Evolutionary conservation across 2,888 invertebrate species (phyloP).

Genomic region (Phalangium opilio): DNA sequence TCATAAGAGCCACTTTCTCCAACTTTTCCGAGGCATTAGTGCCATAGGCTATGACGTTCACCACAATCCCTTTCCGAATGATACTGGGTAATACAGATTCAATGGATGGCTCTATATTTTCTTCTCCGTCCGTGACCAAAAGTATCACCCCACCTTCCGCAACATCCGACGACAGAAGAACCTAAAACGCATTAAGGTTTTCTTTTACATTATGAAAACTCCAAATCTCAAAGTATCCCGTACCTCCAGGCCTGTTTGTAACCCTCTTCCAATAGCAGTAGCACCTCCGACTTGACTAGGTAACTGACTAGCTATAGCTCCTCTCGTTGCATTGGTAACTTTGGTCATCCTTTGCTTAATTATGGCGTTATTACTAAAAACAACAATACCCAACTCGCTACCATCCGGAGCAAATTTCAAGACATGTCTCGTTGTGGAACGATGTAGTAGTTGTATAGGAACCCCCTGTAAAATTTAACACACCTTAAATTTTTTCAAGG

Average conservation of each 20-base stretch:
- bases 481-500: no score
- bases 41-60: conserved; percentile 20
- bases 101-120: conserved; percentile 17
- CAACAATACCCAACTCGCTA: conserved; percentile 28
- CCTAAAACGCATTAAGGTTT: no score
- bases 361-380: conserved; percentile 21
- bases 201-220: no score
- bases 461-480: no score
- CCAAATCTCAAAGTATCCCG: no score
- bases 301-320: conserved; percentile 16
- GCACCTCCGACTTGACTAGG: conserved; percentile 21
- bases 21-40: conserved; percentile 20
- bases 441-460: conserved; percentile 43
- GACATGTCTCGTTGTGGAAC: conserved; percentile 44
- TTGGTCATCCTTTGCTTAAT: conserved; percentile 13
- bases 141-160: conserved; percentile 17
- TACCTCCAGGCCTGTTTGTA: conserved; percentile 13
- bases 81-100: conserved; percentile 19
- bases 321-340: conserved; percentile 16
- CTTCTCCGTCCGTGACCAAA: conserved; percentile 18
- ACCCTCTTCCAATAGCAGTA: conserved; percentile 22
- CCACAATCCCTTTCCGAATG: conserved; percentile 15
- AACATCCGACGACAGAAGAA: background rate
- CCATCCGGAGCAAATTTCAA: conserved; percentile 37
- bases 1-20: conserved; percentile 16